Conservation (phyloP, 2,113 vertebrate genomes). For the Nibea albiflora region DNA sequence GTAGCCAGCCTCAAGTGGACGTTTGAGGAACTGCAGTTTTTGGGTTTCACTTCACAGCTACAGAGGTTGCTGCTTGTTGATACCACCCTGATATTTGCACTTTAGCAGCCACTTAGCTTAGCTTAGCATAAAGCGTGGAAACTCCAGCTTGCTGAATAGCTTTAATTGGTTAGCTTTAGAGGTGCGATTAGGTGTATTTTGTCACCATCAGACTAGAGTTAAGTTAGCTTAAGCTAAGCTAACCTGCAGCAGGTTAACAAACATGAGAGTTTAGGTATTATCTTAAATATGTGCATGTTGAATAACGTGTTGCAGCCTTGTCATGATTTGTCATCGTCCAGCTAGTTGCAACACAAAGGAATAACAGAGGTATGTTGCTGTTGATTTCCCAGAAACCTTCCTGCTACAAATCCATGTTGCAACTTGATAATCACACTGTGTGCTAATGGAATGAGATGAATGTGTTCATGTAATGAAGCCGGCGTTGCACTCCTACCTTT, state of each 20-base stretch:
- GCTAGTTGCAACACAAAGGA: neutral
- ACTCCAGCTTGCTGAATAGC: neutral
- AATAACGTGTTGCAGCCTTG: neutral
- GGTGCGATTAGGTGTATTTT: no score
- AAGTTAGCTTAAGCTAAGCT: neutral
- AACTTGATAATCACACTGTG: neutral
- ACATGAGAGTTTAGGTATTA: neutral
- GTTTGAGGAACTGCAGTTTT: no score
- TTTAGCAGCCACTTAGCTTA: constrained; percentile 17
- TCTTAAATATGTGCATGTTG: neutral
- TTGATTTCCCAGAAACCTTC: constrained; percentile 17
- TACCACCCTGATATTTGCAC: neutral
- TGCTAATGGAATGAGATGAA: neutral
- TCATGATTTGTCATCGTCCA: neutral
- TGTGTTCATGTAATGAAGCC: neutral
- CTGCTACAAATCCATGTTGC: constrained; percentile 8
- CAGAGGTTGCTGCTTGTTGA: no score
- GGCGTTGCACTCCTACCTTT: constrained; percentile 75
- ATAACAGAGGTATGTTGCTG: neutral
- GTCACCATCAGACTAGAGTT: neutral
- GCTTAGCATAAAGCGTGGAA: neutral
- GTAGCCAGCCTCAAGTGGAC: no score
- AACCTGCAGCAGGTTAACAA: neutral
- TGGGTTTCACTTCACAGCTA: no score
- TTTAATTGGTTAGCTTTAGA: neutral